A percentile compares a stretch with the other conserved stretches of the same genome.
These are phyloP conservation scores for Sericinus montela DNA, from an alignment of 2,888 invertebrate genomes.

Conservation along the genomic window DNA sequence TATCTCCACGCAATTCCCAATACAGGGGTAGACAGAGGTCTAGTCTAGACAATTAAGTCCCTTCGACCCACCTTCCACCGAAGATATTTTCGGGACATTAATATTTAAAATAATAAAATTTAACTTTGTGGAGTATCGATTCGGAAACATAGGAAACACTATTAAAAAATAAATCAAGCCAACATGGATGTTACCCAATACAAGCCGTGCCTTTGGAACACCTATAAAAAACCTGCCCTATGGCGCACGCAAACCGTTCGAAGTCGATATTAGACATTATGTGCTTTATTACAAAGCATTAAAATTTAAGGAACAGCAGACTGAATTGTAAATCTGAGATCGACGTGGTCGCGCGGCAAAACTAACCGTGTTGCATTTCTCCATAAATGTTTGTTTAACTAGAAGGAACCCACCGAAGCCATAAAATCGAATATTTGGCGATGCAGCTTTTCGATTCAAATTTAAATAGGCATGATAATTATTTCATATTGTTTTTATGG, in stretches of 20 bases:
- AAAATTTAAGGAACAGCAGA: conserved; percentile 3
- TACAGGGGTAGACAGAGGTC: no score
- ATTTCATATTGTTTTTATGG: background rate
- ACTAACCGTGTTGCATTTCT: conserved; percentile 55
- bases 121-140: no score
- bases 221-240: conserved; percentile 15
- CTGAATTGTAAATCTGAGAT: conserved; percentile 30
- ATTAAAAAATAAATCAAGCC: background rate
- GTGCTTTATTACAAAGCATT: conserved; percentile 11
- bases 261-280: conserved; percentile 14
- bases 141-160: background rate
- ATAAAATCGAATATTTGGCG: conserved; percentile 17
- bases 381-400: conserved; percentile 56
- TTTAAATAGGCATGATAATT: background rate
- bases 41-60: no score
- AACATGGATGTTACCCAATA: conserved; percentile 1
- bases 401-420: conserved; percentile 25
- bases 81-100: no score
- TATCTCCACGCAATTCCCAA: no score
- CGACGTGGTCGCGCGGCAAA: conserved; percentile 42
- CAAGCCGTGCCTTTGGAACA: background rate
- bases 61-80: no score
- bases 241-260: background rate
- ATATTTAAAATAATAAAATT: no score
- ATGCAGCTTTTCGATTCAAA: conserved; percentile 2